Conservation (phyloP, 2,888 invertebrate species). For the Aspidapion aeneum region DNA sequence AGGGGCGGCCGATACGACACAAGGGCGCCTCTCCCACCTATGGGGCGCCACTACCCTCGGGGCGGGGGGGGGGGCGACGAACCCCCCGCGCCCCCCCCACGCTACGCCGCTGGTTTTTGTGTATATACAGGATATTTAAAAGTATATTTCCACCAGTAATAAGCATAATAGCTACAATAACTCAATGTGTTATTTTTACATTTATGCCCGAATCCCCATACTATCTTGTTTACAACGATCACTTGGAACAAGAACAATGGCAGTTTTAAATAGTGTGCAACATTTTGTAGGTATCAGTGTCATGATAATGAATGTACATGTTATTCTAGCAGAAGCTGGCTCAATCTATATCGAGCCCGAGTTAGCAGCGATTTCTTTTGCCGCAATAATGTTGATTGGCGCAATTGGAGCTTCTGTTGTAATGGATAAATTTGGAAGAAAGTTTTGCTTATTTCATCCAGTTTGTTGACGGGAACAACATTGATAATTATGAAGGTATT, state of each 20-base stretch:
- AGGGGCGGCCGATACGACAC: too few species aligned
- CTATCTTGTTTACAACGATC: conserved; percentile 38
- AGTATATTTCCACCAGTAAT: conserved; percentile 40
- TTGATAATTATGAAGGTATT: conserved; percentile 40
- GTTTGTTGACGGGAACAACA: conserved; percentile 39
- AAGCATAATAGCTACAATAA: conserved; percentile 35
- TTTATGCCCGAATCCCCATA: conserved; percentile 47
- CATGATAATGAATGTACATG: conserved; percentile 46
- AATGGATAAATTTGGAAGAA: conserved; percentile 45
- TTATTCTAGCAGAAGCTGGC: conserved; percentile 41
- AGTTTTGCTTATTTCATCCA: conserved; percentile 38
- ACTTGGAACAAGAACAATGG: conserved; percentile 41
- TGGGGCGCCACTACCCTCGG: too few species aligned
- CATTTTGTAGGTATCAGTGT: conserved; percentile 45
- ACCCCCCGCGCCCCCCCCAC: too few species aligned
- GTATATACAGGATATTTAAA: too few species aligned
- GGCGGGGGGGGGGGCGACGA: too few species aligned
- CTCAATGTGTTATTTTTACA: conserved; percentile 39
- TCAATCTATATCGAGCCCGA: conserved; percentile 38
- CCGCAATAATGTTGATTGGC: conserved; percentile 41
- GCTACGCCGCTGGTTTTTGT: too few species aligned
- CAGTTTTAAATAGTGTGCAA: conserved; percentile 42
- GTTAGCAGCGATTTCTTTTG: conserved; percentile 42
- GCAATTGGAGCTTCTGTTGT: conserved; percentile 38
- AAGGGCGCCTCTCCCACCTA: too few species aligned